phyloP scores from a whole-genome alignment of 2,888 invertebrate genomes.

The Cancer borealis region DNA sequence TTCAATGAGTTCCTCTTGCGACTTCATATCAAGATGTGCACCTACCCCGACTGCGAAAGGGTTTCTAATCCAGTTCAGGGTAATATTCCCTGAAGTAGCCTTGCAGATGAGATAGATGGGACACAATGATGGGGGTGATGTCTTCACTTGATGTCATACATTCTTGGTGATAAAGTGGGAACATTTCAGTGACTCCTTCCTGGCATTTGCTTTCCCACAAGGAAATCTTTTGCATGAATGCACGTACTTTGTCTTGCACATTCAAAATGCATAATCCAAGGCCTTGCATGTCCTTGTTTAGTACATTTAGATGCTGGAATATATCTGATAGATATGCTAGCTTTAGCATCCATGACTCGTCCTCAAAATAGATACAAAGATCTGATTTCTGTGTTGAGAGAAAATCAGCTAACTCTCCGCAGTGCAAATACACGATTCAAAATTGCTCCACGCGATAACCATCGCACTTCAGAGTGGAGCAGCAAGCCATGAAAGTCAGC shows the following conservation, averaged over 20 bases:
- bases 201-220: no score
- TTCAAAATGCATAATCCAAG: constrained; percentile 42
- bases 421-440: no score
- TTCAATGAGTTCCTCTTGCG: neutral
- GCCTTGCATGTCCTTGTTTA: constrained; percentile 51
- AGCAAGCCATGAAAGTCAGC: no score
- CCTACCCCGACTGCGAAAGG: no score
- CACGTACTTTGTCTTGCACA: constrained; percentile 58
- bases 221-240: constrained; percentile 53
- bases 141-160: constrained; percentile 47
- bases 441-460: no score
- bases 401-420: no score
- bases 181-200: no score
- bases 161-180: no score
- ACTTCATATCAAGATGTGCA: neutral
- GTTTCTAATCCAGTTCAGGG: neutral
- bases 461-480: no score
- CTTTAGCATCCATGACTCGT: constrained; percentile 46
- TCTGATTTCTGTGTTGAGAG: no score
- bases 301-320: constrained; percentile 23
- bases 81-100: constrained; percentile 33
- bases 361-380: neutral
- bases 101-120: constrained; percentile 53
- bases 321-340: constrained; percentile 44
- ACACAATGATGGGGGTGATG: neutral